Evolutionary conservation across 2,113 vertebrate genomes (phyloP).

Genomic region (Gallinago media): DNA sequence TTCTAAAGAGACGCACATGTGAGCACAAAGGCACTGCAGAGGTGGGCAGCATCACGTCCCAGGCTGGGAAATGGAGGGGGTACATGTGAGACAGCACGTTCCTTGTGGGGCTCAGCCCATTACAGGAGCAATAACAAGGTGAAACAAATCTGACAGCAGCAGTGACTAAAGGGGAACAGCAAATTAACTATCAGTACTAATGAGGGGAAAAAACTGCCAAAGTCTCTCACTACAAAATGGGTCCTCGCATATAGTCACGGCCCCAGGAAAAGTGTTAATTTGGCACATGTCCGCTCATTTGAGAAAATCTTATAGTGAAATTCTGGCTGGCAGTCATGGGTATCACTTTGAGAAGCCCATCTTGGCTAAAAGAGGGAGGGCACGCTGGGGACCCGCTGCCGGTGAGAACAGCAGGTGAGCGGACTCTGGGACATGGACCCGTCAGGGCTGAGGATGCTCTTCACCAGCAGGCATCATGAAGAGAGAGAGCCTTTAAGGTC

Average conservation of each 20-base stretch:
- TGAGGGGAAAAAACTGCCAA: background rate
- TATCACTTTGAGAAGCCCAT: background rate
- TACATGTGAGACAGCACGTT: background rate
- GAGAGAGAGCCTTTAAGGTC: background rate
- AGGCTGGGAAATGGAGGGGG: background rate
- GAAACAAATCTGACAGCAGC: background rate
- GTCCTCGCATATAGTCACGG: background rate
- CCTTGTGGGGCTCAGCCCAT: background rate
- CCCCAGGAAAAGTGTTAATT: background rate
- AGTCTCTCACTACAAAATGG: background rate
- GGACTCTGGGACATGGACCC: fast-evolving
- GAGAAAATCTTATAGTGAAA: background rate
- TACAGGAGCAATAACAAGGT: background rate
- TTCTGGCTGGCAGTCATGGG: background rate
- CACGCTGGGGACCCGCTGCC: background rate
- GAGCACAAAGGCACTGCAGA: background rate
- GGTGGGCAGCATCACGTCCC: background rate
- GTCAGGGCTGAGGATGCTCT: background rate
- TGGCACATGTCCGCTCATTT: background rate
- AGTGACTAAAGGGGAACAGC: background rate
- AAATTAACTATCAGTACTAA: background rate
- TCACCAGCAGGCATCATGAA: background rate
- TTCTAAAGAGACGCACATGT: background rate
- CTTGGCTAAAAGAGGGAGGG: background rate
- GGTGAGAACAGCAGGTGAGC: background rate